Percentiles rank a stretch among this genome's conserved stretches.
These are phyloP conservation scores for Chaetorhynchus papuensis DNA, from an alignment of 2,113 vertebrate genomes.

Conservation along the genomic window DNA sequence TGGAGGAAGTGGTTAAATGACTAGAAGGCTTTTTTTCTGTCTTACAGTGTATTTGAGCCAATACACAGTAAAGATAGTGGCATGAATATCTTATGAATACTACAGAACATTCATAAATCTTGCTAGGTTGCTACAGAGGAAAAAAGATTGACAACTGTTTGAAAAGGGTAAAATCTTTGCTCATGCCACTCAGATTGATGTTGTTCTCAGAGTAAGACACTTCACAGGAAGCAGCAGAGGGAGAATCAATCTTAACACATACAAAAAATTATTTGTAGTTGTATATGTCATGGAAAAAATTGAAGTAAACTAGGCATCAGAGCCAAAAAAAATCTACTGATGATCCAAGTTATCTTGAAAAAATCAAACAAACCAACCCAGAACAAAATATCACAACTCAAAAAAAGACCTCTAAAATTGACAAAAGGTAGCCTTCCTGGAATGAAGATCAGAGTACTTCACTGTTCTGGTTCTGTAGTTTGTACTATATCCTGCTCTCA, in stretches of 20 bases:
- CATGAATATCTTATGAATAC: background rate
- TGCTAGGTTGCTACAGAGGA: background rate
- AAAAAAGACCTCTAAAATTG: background rate
- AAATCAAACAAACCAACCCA: background rate
- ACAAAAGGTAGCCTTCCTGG: background rate
- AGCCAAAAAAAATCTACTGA: background rate
- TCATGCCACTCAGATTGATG: background rate
- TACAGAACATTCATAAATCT: background rate
- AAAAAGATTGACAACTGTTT: background rate
- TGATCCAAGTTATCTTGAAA: background rate
- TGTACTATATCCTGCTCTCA: background rate
- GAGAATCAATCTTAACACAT: background rate
- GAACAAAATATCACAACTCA: background rate
- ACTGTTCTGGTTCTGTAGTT: background rate
- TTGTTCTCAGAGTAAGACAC: background rate
- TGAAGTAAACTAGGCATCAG: accelerated
- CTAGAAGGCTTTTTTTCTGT: background rate
- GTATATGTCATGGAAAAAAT: background rate
- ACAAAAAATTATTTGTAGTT: background rate
- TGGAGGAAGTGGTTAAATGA: background rate
- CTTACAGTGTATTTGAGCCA: background rate
- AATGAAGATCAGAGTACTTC: background rate
- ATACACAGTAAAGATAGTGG: background rate
- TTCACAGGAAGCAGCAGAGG: background rate
- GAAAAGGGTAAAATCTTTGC: background rate